Base-by-base conservation (phyloP, 2,113 vertebrate species). In the Vulpes vulpes region DNA sequence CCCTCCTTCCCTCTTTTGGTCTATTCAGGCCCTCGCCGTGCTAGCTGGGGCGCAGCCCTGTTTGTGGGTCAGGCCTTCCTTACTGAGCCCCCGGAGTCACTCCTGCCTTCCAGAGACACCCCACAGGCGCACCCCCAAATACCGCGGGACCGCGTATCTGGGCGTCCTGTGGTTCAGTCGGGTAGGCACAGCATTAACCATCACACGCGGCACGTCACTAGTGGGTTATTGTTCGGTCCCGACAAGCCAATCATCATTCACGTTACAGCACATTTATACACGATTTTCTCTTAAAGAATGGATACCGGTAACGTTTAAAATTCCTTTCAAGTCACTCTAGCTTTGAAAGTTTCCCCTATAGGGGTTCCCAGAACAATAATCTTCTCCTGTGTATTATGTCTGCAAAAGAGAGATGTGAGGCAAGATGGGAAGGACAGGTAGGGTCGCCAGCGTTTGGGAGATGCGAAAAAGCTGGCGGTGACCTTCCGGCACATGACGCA, bases 171-270 rank as follows among this genome's bases (percentile, higher is more conserved):
- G 16, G 57, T 14, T 15, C 57, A 20, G 57, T 10, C 67, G 38
- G 7, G 2, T 35, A 3, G 57, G 80, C 38, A 4, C 32, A 51
- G 51, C 12, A 19, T 2, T 12, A 25, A 3, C 55, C 8, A 0
- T 35, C 7, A 12, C 15, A 2, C 0, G 0, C 9, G 65, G 38
- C 8, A 0, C 43, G 2, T 11, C 43, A 30, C 16, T 35, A 2
- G 1, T 4, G 69, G 53, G 30, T 35, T 20, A 74, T 35, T 74
- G 43, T 25, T 74, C 67, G 30, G 43, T 35, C 22, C 23, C 5
- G 11, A 53, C 4, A 3, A 0, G 12, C 43, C 35, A 25, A 17
- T 23, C 27, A n/a, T 30, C 53, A 17, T 16, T 82, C 64, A 69
- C 25, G 17, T 43, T 22, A 57, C 11, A 67, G 23, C 49, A 57